Conservation (phyloP, 1,140 invertebrate genomes). For the Hydropsyche tenuis region DNA sequence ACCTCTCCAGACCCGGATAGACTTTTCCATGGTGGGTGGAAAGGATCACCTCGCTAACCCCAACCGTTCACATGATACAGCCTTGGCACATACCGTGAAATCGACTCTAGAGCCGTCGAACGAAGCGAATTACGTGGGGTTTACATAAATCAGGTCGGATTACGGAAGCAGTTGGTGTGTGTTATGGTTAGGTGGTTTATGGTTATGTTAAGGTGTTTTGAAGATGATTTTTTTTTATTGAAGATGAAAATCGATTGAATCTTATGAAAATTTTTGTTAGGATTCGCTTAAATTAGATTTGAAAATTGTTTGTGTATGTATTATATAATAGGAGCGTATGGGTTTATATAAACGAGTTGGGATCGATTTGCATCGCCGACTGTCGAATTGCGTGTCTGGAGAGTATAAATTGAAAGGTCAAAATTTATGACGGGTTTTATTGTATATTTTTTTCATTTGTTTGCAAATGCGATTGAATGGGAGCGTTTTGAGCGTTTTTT, state of each 20-base stretch:
- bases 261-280: no score
- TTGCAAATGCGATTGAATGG: not conserved
- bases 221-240: no score
- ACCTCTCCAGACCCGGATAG: not conserved
- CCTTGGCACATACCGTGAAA: not conserved
- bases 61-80: constrained; percentile 1
- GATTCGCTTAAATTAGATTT: no score
- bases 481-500: constrained; percentile 15
- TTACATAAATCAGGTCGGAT: constrained; percentile 25
- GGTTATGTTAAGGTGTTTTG: no score
- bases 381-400: constrained; percentile 8
- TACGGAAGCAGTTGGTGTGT: not conserved
- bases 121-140: constrained; percentile 24
- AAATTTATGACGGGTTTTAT: constrained; percentile 28
- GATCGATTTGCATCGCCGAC: constrained; percentile 16
- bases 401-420: constrained; percentile 26
- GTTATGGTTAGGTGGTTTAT: no score
- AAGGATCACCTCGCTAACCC: constrained; percentile 2
- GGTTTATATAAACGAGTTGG: not conserved
- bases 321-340: not conserved
- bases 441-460: constrained; percentile 7
- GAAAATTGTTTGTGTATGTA: no score
- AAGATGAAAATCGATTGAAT: no score
- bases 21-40: not conserved
- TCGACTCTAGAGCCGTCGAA: constrained; percentile 1